Base-by-base conservation (phyloP, 2,113 vertebrate genomes). In the Protobothrops mucrosquamatus region DNA sequence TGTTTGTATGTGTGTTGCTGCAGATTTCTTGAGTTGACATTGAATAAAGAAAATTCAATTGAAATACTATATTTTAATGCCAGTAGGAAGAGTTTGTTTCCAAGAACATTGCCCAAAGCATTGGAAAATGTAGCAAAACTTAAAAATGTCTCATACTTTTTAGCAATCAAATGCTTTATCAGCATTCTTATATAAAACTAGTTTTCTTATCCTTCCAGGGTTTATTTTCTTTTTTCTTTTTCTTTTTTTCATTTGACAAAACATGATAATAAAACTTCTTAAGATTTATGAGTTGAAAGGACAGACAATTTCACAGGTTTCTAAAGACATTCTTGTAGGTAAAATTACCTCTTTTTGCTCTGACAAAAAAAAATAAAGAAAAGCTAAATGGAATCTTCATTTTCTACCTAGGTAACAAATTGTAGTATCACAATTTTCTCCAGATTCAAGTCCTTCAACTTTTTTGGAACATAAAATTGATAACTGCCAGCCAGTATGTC, bases 291-390 rank as follows among this genome's bases (percentile, higher is more conserved):
- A 61, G 26, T 43, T 61, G 61, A 34, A 74, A 74, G 51, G 29
- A 89, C n/a, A 34, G 46, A 26, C 93, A 92, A 96, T 85, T 92
- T 93, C 93, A 89, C 93, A 94, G 93, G 88, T 92, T 96, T 88
- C 94, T 95, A 88, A 95, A 93, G 94, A 95, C 94, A 96, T 94
- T 61, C 74, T 64, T 95, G 94, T 89, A 90, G 93, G 94, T 20
- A 12, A 87, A 92, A 61, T n/a, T 29, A 55, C 43, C 51, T 39
- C 51, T 74, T 43, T 74, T 64, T 88, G 23, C n/a, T 51, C 4
- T 69, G 48, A 86, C 56, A 93, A 20, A n/a, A 20, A n/a, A 54
- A 54, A 29, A 9, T 3, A n/a, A 3, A 91, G 61, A 51, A 91
- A 91, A 61, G 57, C 15, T 81, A 81, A 81, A 81, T 20, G 69